phyloP scores from a whole-genome alignment of 2,113 vertebrate species.

The Actenoides hombroni region DNA sequence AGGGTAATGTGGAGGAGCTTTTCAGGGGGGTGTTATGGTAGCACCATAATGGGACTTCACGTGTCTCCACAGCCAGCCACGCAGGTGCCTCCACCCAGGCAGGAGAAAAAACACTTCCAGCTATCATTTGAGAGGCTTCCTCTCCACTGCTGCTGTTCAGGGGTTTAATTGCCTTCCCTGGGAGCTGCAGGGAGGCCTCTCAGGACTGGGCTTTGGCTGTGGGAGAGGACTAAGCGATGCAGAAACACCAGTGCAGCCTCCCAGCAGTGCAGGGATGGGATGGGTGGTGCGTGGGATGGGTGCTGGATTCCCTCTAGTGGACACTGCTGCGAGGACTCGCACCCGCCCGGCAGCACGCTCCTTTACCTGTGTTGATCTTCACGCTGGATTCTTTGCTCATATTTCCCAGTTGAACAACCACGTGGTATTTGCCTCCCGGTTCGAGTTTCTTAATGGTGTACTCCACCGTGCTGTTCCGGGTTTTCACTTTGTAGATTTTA shows the following conservation, averaged over 20 bases:
- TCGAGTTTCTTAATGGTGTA: constrained; percentile 86
- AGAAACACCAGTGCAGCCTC: background rate
- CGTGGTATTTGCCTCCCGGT: constrained; percentile 88
- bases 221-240: background rate
- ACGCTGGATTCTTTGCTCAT: constrained; percentile 95
- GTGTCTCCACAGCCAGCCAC: background rate
- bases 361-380: constrained; percentile 88
- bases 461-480: constrained; percentile 90
- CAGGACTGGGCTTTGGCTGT: background rate
- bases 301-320: background rate
- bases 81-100: background rate
- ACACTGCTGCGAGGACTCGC: background rate
- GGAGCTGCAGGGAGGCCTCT: background rate
- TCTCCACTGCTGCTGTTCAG: accelerated
- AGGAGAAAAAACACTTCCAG: background rate
- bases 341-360: background rate
- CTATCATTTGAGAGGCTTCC: background rate
- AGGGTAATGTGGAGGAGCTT: background rate
- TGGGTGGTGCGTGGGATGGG: background rate
- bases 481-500: constrained; percentile 87
- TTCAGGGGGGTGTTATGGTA: background rate
- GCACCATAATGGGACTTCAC: accelerated
- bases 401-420: constrained; percentile 90
- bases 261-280: background rate
- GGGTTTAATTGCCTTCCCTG: background rate